These are phyloP conservation scores for Phoenicopterus ruber DNA, from an alignment of 2,113 vertebrate genomes.

Conservation along the genomic window DNA sequence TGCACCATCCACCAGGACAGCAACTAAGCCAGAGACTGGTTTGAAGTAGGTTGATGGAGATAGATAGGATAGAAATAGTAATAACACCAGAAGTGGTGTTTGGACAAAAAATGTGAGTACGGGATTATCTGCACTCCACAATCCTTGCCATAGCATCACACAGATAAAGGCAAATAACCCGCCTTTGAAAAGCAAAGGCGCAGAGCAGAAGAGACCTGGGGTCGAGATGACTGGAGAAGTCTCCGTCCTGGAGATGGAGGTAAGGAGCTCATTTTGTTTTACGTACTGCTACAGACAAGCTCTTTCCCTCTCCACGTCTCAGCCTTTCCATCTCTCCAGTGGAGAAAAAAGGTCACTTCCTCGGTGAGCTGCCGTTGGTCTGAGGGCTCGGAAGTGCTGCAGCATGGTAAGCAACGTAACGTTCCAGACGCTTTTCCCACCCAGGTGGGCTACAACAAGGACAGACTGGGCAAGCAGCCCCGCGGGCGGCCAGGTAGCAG, in stretches of 20 bases:
- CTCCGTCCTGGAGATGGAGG: neutral
- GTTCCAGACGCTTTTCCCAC: neutral
- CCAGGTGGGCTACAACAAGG: neutral
- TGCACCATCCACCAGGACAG: no score
- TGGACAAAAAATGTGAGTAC: neutral
- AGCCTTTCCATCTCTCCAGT: neutral
- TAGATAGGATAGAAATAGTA: neutral
- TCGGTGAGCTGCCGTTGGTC: neutral
- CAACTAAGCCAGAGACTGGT: neutral
- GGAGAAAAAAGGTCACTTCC: neutral
- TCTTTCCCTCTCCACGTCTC: neutral
- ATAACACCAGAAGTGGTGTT: neutral
- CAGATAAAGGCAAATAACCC: neutral
- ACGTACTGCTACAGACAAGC: neutral
- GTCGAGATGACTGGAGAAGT: neutral
- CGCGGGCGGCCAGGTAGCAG: neutral
- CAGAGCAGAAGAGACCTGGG: neutral
- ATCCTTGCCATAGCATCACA: neutral
- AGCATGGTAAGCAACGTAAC: accelerated
- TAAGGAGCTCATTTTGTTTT: neutral
- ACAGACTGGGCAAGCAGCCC: no score
- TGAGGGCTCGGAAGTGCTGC: no score
- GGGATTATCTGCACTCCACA: neutral
- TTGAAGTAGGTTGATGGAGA: neutral
- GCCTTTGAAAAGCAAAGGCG: neutral